phyloP scores from a whole-genome alignment of 2,113 vertebrate species.

The Spilogale gracilis region DNA sequence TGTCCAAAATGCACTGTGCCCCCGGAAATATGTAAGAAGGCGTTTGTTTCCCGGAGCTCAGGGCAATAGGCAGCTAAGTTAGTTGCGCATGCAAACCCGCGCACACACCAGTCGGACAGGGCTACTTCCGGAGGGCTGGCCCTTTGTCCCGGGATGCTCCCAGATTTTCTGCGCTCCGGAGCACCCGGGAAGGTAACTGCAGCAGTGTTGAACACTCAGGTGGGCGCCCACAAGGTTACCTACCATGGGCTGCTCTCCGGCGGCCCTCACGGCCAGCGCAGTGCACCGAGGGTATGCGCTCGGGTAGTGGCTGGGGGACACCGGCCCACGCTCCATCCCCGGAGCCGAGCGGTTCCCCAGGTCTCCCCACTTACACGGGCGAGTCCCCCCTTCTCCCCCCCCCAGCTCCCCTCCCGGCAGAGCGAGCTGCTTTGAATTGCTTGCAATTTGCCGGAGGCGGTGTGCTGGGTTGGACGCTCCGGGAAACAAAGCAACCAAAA shows the following conservation, averaged over 20 bases:
- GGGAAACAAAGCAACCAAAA: conserved; percentile 84
- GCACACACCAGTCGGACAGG: background rate
- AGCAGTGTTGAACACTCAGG: background rate
- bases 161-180: background rate
- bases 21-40: background rate
- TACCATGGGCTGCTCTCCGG: background rate
- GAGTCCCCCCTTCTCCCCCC: background rate
- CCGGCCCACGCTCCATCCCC: background rate
- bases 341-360: background rate
- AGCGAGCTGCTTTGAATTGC: conserved; percentile 76
- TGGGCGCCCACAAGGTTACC: background rate
- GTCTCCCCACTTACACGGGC: background rate
- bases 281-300: background rate
- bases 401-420: background rate
- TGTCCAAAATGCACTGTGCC: background rate
- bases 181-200: background rate
- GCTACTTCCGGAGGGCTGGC: background rate
- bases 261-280: background rate
- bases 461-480: conserved; percentile 75
- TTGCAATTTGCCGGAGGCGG: conserved; percentile 75
- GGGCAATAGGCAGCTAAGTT: background rate
- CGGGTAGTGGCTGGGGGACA: background rate
- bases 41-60: background rate
- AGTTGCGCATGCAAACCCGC: background rate
- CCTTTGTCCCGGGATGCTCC: conserved; percentile 21